Conservation (phyloP, 53 echinoderm and acorn worm species). For the Astropecten irregularis region DNA sequence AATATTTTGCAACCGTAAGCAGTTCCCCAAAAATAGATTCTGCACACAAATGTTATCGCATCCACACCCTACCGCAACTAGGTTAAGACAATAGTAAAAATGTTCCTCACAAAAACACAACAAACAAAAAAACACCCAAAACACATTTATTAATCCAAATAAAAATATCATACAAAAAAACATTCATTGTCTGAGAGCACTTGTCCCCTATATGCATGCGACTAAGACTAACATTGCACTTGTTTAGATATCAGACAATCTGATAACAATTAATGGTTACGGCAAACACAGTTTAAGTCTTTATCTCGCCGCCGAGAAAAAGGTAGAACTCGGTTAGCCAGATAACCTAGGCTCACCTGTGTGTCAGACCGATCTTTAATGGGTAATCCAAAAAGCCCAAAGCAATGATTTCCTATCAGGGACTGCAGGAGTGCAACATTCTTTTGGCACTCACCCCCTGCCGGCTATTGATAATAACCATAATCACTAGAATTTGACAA, state of each 20-base stretch:
- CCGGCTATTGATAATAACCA: slow-evolving; percentile 12
- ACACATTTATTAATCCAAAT: too few species aligned
- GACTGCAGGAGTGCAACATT: slow-evolving; percentile 18
- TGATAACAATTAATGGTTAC: slow-evolving; percentile 34
- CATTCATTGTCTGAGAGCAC: too few species aligned
- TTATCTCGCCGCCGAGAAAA: slow-evolving; percentile 16
- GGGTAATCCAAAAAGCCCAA: not conserved
- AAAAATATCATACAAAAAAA: too few species aligned
- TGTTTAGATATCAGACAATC: slow-evolving; percentile 47
- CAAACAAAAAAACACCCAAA: too few species aligned
- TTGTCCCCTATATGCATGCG: too few species aligned
- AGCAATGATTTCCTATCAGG: slow-evolving; percentile 20
- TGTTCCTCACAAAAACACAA: too few species aligned
- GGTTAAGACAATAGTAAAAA: too few species aligned
- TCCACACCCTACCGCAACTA: too few species aligned
- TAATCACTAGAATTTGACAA: not conserved
- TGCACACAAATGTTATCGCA: too few species aligned
- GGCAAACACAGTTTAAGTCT: slow-evolving; percentile 9
- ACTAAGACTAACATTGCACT: too few species aligned
- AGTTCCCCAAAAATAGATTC: too few species aligned
- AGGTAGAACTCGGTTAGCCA: slow-evolving; percentile 15
- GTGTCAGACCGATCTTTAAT: slow-evolving; percentile 21
- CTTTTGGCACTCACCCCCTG: slow-evolving; percentile 27
- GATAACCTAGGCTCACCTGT: slow-evolving; percentile 41
- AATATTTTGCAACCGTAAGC: too few species aligned